A percentile compares a stretch with the other conserved stretches of the same genome.
These are phyloP conservation scores for Thamnaconus septentrionalis DNA, from an alignment of 2,113 vertebrate species.

Conservation along the genomic window DNA sequence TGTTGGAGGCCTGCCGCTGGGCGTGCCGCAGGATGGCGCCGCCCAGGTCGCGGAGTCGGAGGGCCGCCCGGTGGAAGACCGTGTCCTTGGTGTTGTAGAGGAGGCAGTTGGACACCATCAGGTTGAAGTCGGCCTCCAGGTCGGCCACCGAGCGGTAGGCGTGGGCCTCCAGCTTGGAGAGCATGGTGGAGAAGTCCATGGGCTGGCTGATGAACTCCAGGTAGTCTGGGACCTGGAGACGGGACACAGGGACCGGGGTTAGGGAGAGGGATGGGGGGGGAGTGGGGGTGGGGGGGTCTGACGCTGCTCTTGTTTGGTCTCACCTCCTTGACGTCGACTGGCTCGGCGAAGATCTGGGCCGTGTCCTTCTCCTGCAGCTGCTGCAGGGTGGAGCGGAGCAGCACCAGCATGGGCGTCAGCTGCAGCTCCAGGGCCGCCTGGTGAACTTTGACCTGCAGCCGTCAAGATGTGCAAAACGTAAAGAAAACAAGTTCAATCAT, in stretches of 20 bases:
- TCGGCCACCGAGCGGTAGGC: constrained; percentile 88
- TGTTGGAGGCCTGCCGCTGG: constrained; percentile 89
- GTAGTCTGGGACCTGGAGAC: constrained; percentile 94
- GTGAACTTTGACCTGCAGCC: constrained; percentile 86
- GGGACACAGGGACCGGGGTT: too few relatives aligned
- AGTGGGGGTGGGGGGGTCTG: too few relatives aligned
- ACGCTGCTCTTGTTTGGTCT: constrained; percentile 9
- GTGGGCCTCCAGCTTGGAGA: constrained; percentile 90
- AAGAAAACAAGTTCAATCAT: too few relatives aligned
- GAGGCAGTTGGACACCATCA: constrained; percentile 98
- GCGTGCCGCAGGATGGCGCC: constrained; percentile 91
- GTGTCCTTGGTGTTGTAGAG: constrained; percentile 97
- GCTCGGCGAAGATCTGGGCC: constrained; percentile 90
- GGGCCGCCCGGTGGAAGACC: constrained; percentile 91
- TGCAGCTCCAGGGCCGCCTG: constrained; percentile 93
- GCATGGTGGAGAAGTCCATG: constrained; percentile 99
- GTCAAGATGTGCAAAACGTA: too few relatives aligned
- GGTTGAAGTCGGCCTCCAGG: constrained; percentile 95
- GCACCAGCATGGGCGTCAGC: constrained; percentile 87
- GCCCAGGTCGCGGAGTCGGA: constrained; percentile 89
- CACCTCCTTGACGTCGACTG: constrained; percentile 91
- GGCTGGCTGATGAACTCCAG: constrained; percentile 95
- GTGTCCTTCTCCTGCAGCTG: constrained; percentile 95
- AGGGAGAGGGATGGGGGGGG: too few relatives aligned
- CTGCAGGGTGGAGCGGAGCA: constrained; percentile 90